phyloP scores from a whole-genome alignment of 2,888 invertebrate genomes.

The Sinohyriopsis cumingii region DNA sequence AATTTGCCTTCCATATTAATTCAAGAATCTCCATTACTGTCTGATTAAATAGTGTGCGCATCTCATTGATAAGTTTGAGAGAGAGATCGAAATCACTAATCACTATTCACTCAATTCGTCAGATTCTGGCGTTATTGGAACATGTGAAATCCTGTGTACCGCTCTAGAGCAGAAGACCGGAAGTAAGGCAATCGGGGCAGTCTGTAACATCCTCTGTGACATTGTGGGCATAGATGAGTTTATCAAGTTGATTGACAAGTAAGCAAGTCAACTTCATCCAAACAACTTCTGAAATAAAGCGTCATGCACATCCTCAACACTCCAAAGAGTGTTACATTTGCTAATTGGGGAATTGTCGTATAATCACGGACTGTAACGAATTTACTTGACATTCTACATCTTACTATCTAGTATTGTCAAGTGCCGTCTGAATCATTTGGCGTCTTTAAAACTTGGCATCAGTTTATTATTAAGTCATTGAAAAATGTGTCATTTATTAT shows the following conservation, averaged over 20 bases:
- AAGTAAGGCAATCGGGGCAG: conserved; percentile 47
- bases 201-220: conserved; percentile 60
- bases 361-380: no score
- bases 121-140: conserved; percentile 54
- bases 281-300: no score
- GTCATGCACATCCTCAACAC: no score
- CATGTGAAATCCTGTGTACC: conserved; percentile 51
- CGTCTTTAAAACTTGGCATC: no score
- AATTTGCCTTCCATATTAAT: background rate
- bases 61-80: background rate
- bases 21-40: background rate
- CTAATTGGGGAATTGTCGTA: no score
- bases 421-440: no score
- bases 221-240: conserved; percentile 59
- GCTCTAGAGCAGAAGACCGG: conserved; percentile 51
- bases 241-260: conserved; percentile 57
- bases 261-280: conserved; percentile 26
- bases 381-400: no score
- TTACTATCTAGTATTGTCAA: no score
- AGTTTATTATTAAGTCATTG: no score
- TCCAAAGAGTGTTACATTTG: no score
- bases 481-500: no score
- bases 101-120: background rate
- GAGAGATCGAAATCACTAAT: background rate
- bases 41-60: background rate